Conservation (phyloP, 1,140 invertebrate genomes). For the Asbolus verrucosus region DNA sequence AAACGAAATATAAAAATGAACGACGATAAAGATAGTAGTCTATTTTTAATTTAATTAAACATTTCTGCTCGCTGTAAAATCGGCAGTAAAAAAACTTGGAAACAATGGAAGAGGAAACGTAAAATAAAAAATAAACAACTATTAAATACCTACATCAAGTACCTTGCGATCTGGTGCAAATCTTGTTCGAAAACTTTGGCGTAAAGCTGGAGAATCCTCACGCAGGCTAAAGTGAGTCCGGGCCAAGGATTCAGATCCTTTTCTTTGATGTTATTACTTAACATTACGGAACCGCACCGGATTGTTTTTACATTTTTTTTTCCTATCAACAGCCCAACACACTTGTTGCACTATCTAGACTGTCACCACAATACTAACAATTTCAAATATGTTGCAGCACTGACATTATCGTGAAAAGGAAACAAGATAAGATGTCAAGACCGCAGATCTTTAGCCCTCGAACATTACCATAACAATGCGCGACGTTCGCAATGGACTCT, state of each 20-base stretch:
- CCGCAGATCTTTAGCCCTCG: background rate
- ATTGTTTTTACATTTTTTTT: slow-evolving; percentile 22
- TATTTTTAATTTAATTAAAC: slow-evolving; percentile 31
- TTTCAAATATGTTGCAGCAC: background rate
- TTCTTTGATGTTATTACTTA: slow-evolving; percentile 47
- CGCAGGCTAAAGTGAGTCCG: slow-evolving; percentile 81
- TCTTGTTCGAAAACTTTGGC: slow-evolving; percentile 84
- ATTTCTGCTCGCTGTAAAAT: slow-evolving; percentile 12
- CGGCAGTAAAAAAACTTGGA: background rate
- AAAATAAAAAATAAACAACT: slow-evolving; percentile 15
- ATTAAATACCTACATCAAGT: slow-evolving; percentile 22
- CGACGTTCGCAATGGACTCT: background rate
- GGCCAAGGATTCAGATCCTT: slow-evolving; percentile 72
- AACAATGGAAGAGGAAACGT: background rate
- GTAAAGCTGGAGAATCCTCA: slow-evolving; percentile 83
- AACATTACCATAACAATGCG: background rate
- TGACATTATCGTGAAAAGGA: slow-evolving; percentile 23
- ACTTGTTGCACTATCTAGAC: slow-evolving; percentile 31
- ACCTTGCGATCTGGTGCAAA: slow-evolving; percentile 42
- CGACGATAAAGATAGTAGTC: background rate
- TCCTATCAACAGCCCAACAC: background rate
- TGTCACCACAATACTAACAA: slow-evolving; percentile 26
- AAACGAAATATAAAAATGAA: background rate
- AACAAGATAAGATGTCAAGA: slow-evolving; percentile 34
- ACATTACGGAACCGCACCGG: slow-evolving; percentile 12